Evolutionary conservation across 2,888 invertebrate genomes (phyloP).

Genomic region (Thecophora atra): DNA sequence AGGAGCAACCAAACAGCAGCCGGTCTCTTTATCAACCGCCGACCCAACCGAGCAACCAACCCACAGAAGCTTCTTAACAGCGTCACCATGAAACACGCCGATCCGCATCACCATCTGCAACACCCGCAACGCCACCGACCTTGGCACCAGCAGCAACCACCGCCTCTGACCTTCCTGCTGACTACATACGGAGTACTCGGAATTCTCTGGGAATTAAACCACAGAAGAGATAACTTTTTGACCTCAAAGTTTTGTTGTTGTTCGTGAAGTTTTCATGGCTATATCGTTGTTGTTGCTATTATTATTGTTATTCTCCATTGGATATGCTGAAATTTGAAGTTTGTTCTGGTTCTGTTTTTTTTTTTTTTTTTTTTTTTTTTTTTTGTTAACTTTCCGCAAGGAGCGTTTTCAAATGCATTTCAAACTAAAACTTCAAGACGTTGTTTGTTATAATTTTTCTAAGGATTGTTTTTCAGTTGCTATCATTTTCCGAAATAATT

Average conservation of each 20-base stretch:
- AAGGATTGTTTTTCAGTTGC: not conserved
- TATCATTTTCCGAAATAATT: conserved; percentile 22
- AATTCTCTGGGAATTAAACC: conserved; percentile 43
- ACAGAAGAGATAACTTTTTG: conserved; percentile 50
- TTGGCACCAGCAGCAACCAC: not conserved
- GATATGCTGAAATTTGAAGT: not conserved
- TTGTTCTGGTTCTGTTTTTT: too few relatives aligned
- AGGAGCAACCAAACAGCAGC: too few relatives aligned
- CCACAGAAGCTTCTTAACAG: too few relatives aligned
- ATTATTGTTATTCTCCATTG: conserved; percentile 9
- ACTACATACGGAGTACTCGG: not conserved
- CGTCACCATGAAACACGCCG: too few relatives aligned
- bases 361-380: too few relatives aligned
- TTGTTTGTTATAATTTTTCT: not conserved
- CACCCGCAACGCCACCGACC: not conserved
- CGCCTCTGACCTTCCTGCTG: not conserved
- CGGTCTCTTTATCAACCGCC: too few relatives aligned
- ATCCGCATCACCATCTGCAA: not conserved
- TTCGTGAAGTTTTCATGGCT: not conserved
- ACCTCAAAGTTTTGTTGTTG: conserved; percentile 45
- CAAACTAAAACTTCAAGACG: conserved; percentile 4
- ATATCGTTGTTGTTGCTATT: conserved; percentile 10
- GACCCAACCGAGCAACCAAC: too few relatives aligned
- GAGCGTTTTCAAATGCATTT: conserved; percentile 27
- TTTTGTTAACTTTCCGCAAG: too few relatives aligned